Evolutionary conservation across 1,140 invertebrate species (phyloP), one percentile per base, ranked within the genome.

Genomic region (Oryctes rhinoceros): DNA sequence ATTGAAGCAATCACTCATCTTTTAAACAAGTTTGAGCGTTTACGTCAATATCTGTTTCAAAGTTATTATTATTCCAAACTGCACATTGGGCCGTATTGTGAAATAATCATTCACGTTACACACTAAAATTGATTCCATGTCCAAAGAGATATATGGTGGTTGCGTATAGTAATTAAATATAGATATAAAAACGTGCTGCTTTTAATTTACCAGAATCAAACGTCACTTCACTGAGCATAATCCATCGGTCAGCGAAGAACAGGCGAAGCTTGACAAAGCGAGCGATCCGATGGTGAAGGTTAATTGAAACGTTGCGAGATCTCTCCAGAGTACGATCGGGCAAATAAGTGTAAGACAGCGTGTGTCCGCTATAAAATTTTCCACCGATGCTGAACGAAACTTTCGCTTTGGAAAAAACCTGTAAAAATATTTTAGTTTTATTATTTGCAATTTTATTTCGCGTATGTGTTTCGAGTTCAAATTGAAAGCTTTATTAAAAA

Each of bases 221-320:
- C 47, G 89, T 89, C 9, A 96, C 91, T 89, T 96, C 95, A 85
- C 94, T 93, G 62, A 96, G 91, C 87, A 96, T 91, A 80, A 96
- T 92, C 94, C 94, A 95, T 65, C 90, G 89, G 30, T 92, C 89
- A 39, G 93, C 92, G 85, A 96, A 96, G 86, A 91, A 92, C 4
- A 96, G 89, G 80, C 93, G 91, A 39, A 96, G 87, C 85, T 93
- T 94, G 74, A 96, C 88, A 83, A 91, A 92, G 81, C 89, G 90
- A 10, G 91, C 95, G 4, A 93, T 84, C 30, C 90, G 87, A 83
- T 94, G 89, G 77, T 91, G 89, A 6, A 96, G 87, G 71, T 90
- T 89, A 79, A 96, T 94, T 76, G 92, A 91, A 6, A 96, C 93
- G 85, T 94, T 93, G 30, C 94, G 88, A 0, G 94, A 92, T 80